phyloP scores from a whole-genome alignment of 2,113 vertebrate species.

The Halcyon malimbica region DNA sequence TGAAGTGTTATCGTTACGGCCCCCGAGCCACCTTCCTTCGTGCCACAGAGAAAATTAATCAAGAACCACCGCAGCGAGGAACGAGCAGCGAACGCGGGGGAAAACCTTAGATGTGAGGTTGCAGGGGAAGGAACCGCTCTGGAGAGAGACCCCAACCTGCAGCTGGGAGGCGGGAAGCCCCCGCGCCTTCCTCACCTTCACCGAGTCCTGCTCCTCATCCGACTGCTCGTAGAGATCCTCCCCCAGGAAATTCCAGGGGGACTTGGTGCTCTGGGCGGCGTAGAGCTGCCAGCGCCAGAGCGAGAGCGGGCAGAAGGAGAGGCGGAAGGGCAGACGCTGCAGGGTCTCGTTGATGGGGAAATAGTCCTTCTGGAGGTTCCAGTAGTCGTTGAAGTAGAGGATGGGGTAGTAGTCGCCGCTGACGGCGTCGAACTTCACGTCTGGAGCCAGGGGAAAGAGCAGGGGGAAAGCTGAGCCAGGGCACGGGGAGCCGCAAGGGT shows the following conservation, averaged over 20 bases:
- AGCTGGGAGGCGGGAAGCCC: too few relatives aligned
- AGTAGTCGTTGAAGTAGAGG: conserved; percentile 97
- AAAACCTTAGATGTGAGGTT: too few relatives aligned
- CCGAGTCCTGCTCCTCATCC: conserved; percentile 94
- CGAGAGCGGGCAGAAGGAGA: conserved; percentile 89
- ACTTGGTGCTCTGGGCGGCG: conserved; percentile 88
- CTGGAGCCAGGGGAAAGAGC: conserved; percentile 49
- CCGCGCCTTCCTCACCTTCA: conserved; percentile 77
- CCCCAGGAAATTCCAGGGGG: conserved; percentile 91
- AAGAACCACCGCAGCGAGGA: too few relatives aligned
- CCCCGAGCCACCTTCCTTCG: too few relatives aligned
- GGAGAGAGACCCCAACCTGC: background rate
- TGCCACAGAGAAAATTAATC: too few relatives aligned
- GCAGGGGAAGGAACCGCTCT: too few relatives aligned
- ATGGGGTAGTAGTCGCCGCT: conserved; percentile 96
- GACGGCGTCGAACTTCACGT: conserved; percentile 93
- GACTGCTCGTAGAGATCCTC: conserved; percentile 95
- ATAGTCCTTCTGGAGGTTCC: conserved; percentile 97
- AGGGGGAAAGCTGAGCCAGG: background rate
- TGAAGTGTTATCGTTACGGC: too few relatives aligned
- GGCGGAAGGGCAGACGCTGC: conserved; percentile 82
- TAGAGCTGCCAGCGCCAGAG: conserved; percentile 98
- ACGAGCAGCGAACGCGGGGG: too few relatives aligned
- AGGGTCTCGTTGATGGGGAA: conserved; percentile 89
- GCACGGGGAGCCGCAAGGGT: background rate